Evolutionary conservation across 2,797 vertebrate genomes (phyloP).

Genomic region (Serranus cabrilla): DNA sequence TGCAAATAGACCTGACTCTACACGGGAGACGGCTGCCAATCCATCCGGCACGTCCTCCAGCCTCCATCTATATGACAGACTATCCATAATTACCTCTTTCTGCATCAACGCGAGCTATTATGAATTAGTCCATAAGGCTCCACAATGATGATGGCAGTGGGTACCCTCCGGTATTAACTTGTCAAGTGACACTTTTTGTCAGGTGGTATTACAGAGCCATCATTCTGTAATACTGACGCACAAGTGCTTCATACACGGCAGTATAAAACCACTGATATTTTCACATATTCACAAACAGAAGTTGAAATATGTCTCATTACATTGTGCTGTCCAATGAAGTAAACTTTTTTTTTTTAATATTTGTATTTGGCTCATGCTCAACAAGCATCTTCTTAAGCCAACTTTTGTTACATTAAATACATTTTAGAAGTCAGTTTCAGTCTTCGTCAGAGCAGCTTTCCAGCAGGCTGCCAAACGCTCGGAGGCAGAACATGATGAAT

Average conservation of each 20-base stretch:
- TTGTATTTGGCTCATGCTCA: constrained; percentile 5
- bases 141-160: constrained; percentile 26
- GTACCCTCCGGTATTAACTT: constrained; percentile 30
- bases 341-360: not conserved
- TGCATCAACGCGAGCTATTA: constrained; percentile 28
- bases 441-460: not conserved
- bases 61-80: constrained; percentile 38
- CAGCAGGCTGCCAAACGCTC: not conserved
- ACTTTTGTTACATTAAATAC: not conserved
- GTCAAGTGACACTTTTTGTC: constrained; percentile 36
- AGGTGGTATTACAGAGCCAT: constrained; percentile 10
- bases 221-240: constrained; percentile 1
- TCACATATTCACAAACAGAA: not conserved
- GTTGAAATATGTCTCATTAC: not conserved
- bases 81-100: constrained; percentile 53
- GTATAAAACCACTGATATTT: constrained; percentile 13
- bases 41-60: constrained; percentile 27
- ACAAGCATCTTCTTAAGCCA: not conserved
- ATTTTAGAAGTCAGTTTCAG: constrained; percentile 4
- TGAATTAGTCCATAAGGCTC: constrained; percentile 31
- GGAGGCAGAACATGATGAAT: not conserved
- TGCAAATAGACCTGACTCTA: constrained; percentile 54
- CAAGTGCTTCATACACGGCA: not conserved
- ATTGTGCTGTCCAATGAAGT: not conserved
- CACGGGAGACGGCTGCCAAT: constrained; percentile 52